Conservation (phyloP, 2,113 vertebrate species). For the Otocyon megalotis region DNA sequence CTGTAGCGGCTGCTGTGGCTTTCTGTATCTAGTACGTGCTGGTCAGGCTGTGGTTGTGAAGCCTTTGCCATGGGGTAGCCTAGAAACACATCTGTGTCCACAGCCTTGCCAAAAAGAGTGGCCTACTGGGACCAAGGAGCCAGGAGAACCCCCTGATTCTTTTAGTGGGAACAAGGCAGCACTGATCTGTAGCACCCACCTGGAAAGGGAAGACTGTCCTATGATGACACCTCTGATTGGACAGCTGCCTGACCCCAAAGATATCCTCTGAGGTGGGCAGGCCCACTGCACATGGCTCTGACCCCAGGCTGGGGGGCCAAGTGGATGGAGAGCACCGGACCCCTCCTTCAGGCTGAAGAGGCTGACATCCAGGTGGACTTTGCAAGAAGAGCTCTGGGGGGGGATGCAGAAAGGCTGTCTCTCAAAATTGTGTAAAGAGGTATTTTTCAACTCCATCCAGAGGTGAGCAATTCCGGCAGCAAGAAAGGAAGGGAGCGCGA, state of each 20-base stretch:
- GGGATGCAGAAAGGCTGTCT: background rate
- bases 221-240: background rate
- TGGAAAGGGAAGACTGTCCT: background rate
- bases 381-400: background rate
- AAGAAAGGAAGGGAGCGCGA: background rate
- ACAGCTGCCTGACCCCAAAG: rapidly evolving
- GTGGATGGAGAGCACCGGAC: background rate
- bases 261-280: background rate
- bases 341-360: background rate
- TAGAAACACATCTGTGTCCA: background rate
- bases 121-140: background rate
- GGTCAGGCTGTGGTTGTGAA: background rate
- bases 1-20: background rate
- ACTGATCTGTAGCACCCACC: background rate
- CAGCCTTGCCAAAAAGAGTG: background rate
- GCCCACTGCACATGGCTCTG: background rate
- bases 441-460: background rate
- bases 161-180: background rate
- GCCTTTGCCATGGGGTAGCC: background rate
- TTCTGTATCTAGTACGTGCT: no score
- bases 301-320: no score
- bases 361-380: background rate
- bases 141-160: background rate
- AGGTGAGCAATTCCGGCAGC: background rate
- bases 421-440: background rate